phyloP scores from a whole-genome alignment of 2,797 vertebrate species.

The Paedocypris micromegethes region DNA sequence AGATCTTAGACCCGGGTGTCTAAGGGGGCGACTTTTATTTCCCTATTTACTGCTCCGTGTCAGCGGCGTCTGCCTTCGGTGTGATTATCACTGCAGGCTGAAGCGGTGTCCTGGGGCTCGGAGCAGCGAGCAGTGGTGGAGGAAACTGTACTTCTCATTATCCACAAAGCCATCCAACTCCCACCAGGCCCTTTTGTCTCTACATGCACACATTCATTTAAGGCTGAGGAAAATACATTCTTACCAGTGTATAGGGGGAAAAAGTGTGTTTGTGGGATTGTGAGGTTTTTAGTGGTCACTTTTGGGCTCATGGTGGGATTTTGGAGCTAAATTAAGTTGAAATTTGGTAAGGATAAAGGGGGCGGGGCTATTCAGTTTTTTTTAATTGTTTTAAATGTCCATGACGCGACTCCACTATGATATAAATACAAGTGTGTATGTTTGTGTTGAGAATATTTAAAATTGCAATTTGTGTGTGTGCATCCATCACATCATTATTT shows the following conservation, averaged over 20 bases:
- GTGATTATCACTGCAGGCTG: conserved; percentile 48
- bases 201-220: conserved; percentile 39
- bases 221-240: conserved; percentile 29
- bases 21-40: conserved; percentile 47
- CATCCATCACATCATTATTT: no score
- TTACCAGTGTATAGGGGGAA: neutral
- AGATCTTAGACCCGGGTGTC: conserved; percentile 41
- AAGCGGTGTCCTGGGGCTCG: conserved; percentile 46
- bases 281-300: no score
- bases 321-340: no score
- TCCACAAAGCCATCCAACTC: conserved; percentile 45
- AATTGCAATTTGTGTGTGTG: no score
- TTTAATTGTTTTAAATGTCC: neutral
- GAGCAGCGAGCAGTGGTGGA: conserved; percentile 38
- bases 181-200: conserved; percentile 39
- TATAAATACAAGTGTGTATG: no score
- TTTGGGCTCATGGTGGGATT: no score
- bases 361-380: no score
- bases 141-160: conserved; percentile 48
- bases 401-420: no score
- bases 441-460: no score
- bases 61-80: conserved; percentile 38
- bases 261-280: no score
- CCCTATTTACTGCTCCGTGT: conserved; percentile 47
- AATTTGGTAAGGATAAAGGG: no score